Percentiles rank a stretch among this genome's conserved stretches.
phyloP scores from a whole-genome alignment of 2,113 vertebrate genomes.

The Vulpes vulpes region DNA sequence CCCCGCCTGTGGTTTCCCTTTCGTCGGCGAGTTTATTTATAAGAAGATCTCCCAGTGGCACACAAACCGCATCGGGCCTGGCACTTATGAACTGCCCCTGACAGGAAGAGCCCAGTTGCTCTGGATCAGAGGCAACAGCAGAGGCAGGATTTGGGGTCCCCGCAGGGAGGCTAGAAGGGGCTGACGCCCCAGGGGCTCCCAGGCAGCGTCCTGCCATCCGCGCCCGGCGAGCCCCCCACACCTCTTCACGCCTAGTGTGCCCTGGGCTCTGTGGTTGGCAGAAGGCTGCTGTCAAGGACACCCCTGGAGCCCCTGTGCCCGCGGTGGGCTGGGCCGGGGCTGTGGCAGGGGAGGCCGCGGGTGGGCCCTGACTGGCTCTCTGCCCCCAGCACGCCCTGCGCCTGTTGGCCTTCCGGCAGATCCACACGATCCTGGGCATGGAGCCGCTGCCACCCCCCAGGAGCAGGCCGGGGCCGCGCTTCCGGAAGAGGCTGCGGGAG shows the following conservation, averaged over 20 bases:
- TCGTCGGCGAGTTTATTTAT: neutral
- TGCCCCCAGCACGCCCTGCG: conserved; percentile 87
- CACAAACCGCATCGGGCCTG: rapidly evolving
- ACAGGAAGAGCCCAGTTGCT: too few relatives aligned
- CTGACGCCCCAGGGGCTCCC: neutral
- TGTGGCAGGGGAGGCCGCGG: rapidly evolving
- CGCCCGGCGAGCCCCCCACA: rapidly evolving
- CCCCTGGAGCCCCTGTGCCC: neutral
- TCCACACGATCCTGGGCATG: conserved; percentile 87
- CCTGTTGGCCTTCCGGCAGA: conserved; percentile 89
- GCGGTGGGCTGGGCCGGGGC: rapidly evolving
- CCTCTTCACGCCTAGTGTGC: rapidly evolving
- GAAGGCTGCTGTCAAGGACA: rapidly evolving
- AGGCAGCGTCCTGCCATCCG: too few relatives aligned
- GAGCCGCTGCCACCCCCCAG: conserved; percentile 85
- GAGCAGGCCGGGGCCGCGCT: conserved; percentile 77
- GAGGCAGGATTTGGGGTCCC: neutral
- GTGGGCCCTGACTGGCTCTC: neutral
- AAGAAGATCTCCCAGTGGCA: neutral
- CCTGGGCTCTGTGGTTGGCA: neutral
- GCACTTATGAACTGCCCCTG: neutral
- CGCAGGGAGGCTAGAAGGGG: rapidly evolving
- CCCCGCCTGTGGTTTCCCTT: neutral
- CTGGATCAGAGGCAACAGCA: neutral
- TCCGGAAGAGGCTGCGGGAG: conserved; percentile 87